phyloP scores from a whole-genome alignment of 2,797 vertebrate species.

The Syncerus caffer region DNA sequence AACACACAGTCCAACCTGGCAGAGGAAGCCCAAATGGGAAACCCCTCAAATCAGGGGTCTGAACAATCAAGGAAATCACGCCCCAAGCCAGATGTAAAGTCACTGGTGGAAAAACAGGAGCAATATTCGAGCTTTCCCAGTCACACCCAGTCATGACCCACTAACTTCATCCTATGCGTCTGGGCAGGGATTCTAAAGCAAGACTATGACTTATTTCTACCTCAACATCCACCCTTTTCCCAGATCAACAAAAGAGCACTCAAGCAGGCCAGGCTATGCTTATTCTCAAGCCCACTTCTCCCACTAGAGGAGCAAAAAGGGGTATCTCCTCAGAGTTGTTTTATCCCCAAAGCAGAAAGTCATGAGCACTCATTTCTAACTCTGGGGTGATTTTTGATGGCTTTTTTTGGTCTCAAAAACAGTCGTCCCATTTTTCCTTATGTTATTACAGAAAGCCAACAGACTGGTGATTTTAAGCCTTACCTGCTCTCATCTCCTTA shows the following conservation, averaged over 20 bases:
- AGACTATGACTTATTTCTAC: not conserved
- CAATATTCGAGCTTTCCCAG: not conserved
- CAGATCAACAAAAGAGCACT: not conserved
- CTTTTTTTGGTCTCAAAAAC: not conserved
- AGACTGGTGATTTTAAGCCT: not conserved
- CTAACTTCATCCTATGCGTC: accelerated
- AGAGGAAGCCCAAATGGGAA: not conserved
- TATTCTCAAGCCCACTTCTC: not conserved
- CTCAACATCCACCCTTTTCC: not conserved
- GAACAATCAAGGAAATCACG: not conserved
- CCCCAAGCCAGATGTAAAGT: not conserved
- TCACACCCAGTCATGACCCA: too few relatives aligned
- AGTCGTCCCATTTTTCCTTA: not conserved
- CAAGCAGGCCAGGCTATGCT: not conserved
- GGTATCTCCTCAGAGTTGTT: accelerated
- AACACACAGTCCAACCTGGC: not conserved
- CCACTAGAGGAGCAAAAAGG: not conserved
- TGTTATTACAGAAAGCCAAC: not conserved
- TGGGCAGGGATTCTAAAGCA: not conserved
- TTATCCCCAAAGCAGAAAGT: not conserved
- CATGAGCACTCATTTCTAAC: not conserved
- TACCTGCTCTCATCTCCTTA: not conserved
- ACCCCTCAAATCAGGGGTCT: not conserved
- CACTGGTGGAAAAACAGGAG: not conserved
- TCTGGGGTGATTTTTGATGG: not conserved